Percentiles rank a stretch among this genome's conserved stretches.
These are phyloP conservation scores for Prenolepis imparis DNA, from an alignment of 2,888 invertebrate species.

Conservation along the genomic window DNA sequence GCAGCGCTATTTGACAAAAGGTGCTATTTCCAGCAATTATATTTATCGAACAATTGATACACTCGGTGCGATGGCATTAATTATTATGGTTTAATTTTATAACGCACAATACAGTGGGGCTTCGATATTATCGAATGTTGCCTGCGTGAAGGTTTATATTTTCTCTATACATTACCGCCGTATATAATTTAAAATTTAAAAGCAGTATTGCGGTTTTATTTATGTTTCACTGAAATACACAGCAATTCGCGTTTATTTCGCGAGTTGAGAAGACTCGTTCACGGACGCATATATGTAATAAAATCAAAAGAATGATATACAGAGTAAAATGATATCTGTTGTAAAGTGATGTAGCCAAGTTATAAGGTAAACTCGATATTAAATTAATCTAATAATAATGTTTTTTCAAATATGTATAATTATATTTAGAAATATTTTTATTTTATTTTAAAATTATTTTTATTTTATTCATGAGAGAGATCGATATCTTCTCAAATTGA, in stretches of 20 bases:
- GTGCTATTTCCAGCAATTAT: conserved; percentile 36
- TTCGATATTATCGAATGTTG: conserved; percentile 9
- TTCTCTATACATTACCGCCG: background rate
- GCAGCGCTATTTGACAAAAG: background rate
- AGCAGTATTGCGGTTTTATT: conserved; percentile 14
- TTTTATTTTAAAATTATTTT: background rate
- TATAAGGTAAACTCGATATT: background rate
- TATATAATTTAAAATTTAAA: conserved; percentile 26
- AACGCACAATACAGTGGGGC: conserved; percentile 8
- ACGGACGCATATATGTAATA: background rate
- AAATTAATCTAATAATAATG: background rate
- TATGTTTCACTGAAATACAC: background rate
- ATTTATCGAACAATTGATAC: conserved; percentile 19
- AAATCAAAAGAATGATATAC: background rate
- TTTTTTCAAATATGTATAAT: too few species aligned
- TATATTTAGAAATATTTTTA: too few species aligned
- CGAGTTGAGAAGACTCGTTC: background rate
- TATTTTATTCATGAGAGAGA: background rate
- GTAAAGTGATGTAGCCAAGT: background rate
- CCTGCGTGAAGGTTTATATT: background rate
- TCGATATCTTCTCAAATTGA: background rate
- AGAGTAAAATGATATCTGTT: background rate
- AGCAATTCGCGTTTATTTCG: background rate
- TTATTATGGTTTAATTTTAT: conserved; percentile 44
- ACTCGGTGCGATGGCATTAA: conserved; percentile 25